A percentile compares a stretch with the other conserved stretches of the same genome.
Evolutionary conservation across 2,888 invertebrate species (phyloP).

Genomic region (Deroplatys truncata): DNA sequence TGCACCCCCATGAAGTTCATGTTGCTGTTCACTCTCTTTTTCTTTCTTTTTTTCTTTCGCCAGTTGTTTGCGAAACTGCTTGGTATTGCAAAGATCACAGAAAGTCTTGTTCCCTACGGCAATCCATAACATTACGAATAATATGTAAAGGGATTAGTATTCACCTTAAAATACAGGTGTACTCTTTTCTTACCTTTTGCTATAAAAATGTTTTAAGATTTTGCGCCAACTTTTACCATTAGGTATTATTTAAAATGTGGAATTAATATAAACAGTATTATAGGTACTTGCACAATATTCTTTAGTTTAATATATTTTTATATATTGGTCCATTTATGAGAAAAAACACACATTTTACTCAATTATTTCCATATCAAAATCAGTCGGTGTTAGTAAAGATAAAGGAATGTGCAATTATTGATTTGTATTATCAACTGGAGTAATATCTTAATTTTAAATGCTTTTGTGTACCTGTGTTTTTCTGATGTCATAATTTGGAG

Average conservation of each 20-base stretch:
- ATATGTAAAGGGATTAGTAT: not conserved
- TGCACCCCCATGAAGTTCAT: constrained; percentile 37
- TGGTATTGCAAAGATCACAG: constrained; percentile 79
- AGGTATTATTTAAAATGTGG: not conserved
- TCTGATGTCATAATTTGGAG: too few species aligned
- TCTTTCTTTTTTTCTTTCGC: constrained; percentile 58
- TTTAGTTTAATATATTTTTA: too few species aligned
- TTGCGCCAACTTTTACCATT: not conserved
- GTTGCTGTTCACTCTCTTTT: constrained; percentile 49
- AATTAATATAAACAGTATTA: too few species aligned
- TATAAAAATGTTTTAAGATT: not conserved
- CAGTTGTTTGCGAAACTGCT: constrained; percentile 63
- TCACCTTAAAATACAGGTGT: not conserved
- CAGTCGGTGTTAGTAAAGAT: too few species aligned
- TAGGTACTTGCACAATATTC: too few species aligned
- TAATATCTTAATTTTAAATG: too few species aligned
- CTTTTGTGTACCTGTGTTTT: too few species aligned
- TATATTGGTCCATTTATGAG: too few species aligned
- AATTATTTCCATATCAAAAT: too few species aligned
- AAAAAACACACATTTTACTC: too few species aligned
- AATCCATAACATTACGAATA: constrained; percentile 26
- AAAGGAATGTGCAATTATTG: too few species aligned
- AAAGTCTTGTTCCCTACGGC: constrained; percentile 83
- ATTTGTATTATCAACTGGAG: too few species aligned
- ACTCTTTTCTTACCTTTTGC: not conserved